A percentile compares a stretch with the other conserved stretches of the same genome.
phyloP scores from a whole-genome alignment of 2,113 vertebrate genomes.

The Pelecanus crispus region DNA sequence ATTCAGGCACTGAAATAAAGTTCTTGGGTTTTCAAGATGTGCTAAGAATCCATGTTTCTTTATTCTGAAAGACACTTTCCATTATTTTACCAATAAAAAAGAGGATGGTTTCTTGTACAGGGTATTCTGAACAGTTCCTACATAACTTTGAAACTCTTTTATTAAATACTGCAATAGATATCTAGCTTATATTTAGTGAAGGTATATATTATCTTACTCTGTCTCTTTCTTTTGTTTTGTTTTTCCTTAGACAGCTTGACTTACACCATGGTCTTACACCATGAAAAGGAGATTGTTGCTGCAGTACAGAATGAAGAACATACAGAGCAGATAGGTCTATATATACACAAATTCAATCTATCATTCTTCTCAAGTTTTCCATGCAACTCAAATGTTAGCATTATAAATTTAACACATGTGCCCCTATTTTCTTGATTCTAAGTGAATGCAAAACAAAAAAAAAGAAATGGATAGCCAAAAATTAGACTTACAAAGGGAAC shows the following conservation, averaged over 20 bases:
- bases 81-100: background rate
- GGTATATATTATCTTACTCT: background rate
- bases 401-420: background rate
- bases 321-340: background rate
- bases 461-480: background rate
- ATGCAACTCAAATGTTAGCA: background rate
- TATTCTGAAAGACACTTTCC: background rate
- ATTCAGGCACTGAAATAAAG: background rate
- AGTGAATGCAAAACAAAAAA: background rate
- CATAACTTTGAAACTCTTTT: background rate
- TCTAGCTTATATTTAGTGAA: background rate
- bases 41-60: background rate
- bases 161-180: background rate
- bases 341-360: background rate
- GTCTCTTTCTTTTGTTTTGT: background rate
- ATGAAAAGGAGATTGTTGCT: background rate
- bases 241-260: background rate
- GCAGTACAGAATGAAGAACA: background rate
- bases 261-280: background rate
- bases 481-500: background rate
- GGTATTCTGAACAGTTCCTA: background rate
- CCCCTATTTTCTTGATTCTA: background rate
- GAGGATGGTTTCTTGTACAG: background rate
- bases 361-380: background rate
- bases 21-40: background rate